A percentile compares a stretch with the other conserved stretches of the same genome.
Conservation (phyloP, 2,113 vertebrate species). For the Gobius niger region DNA sequence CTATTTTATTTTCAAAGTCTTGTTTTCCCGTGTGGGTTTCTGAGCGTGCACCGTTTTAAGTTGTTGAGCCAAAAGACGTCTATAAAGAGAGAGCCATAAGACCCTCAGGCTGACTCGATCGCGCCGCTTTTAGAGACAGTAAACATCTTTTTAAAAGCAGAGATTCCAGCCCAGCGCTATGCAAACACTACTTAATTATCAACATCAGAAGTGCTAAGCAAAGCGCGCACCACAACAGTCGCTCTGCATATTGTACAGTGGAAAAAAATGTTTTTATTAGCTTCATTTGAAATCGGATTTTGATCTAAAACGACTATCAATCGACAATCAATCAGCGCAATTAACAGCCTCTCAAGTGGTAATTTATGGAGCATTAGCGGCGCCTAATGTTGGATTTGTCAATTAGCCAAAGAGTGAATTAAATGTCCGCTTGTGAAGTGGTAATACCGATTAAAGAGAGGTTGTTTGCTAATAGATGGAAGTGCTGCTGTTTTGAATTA, state of each 20-base stretch:
- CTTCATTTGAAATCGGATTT: slow-evolving; percentile 18
- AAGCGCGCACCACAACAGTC: slow-evolving; percentile 59
- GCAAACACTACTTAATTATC: slow-evolving; percentile 75
- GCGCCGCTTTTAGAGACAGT: slow-evolving; percentile 65
- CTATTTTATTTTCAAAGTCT: slow-evolving; percentile 44
- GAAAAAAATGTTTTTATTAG: background rate
- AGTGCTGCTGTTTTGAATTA: background rate
- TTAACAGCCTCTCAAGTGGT: background rate
- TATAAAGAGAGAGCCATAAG: slow-evolving; percentile 40
- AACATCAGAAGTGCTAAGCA: slow-evolving; percentile 64
- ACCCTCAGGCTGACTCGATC: slow-evolving; percentile 64
- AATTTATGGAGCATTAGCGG: background rate
- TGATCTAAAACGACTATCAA: background rate
- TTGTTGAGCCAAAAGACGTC: slow-evolving; percentile 37
- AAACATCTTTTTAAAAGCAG: slow-evolving; percentile 69
- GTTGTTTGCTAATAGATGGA: background rate
- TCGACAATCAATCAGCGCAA: background rate
- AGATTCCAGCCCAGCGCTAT: slow-evolving; percentile 47
- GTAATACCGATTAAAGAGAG: background rate
- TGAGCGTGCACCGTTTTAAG: slow-evolving; percentile 40
- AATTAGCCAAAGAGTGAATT: slow-evolving; percentile 2
- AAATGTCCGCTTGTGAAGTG: background rate
- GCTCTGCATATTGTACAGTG: slow-evolving; percentile 32
- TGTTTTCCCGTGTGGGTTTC: slow-evolving; percentile 42
- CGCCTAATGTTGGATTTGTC: slow-evolving; percentile 11